Percentiles rank a stretch among this genome's conserved stretches.
These are phyloP conservation scores for Drosophila rufa DNA, from an alignment of 1,140 invertebrate genomes.

Conservation along the genomic window DNA sequence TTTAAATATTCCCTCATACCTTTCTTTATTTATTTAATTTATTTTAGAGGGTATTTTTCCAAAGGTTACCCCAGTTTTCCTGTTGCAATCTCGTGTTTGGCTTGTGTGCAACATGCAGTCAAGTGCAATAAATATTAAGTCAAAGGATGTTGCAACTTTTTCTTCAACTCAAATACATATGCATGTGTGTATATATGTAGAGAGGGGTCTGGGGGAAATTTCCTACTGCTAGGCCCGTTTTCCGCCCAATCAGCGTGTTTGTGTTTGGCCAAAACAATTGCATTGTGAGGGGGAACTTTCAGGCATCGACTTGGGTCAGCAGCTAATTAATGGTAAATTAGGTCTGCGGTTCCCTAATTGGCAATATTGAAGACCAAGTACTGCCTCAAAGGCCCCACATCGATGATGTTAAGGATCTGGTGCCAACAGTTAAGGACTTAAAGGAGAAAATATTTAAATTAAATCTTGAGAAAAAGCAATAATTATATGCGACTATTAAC, in stretches of 20 bases:
- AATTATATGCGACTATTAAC: too few species aligned
- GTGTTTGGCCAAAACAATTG: slow-evolving; percentile 6
- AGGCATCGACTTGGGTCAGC: background rate
- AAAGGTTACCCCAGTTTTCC: background rate
- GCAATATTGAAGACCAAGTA: background rate
- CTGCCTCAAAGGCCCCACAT: background rate
- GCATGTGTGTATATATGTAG: background rate
- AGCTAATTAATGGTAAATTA: slow-evolving; percentile 66
- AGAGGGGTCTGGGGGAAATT: slow-evolving; percentile 4
- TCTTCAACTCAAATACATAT: slow-evolving; percentile 11
- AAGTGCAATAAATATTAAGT: slow-evolving; percentile 64
- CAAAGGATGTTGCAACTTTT: slow-evolving; percentile 41
- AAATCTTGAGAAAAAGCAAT: too few species aligned
- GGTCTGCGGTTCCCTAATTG: slow-evolving; percentile 13
- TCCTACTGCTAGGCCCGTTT: background rate
- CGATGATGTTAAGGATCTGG: too few species aligned
- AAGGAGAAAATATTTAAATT: too few species aligned
- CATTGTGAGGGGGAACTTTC: slow-evolving; percentile 9
- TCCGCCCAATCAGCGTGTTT: background rate
- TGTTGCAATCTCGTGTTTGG: slow-evolving; percentile 3
- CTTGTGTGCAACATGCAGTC: slow-evolving; percentile 42
- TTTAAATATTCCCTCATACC: background rate
- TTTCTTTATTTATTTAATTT: background rate
- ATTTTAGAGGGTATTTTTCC: slow-evolving; percentile 2
- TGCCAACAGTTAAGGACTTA: background rate